Percentiles rank a stretch among this genome's conserved stretches.
phyloP scores from a whole-genome alignment of 2,888 invertebrate genomes.

The Lottia gigantea region DNA sequence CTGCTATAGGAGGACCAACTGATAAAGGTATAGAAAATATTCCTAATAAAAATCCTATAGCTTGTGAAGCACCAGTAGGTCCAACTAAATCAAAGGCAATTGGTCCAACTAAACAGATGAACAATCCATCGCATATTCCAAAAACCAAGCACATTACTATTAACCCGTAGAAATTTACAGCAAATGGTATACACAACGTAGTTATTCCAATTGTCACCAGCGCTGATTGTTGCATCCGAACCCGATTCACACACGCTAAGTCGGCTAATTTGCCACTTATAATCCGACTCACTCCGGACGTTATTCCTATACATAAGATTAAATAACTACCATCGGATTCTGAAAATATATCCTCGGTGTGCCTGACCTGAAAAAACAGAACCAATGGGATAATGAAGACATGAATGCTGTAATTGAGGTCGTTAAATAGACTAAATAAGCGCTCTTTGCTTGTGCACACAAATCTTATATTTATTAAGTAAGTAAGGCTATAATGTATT shows the following conservation, averaged over 20 bases:
- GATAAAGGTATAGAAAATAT: constrained; percentile 87
- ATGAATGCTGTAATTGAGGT: no score
- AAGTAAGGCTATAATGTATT: no score
- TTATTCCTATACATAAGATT: constrained; percentile 85
- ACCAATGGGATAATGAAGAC: no score
- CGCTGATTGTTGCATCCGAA: constrained; percentile 82
- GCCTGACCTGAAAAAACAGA: constrained; percentile 71
- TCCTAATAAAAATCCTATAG: constrained; percentile 89
- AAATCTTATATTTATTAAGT: no score
- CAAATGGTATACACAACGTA: constrained; percentile 59
- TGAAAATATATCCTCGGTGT: constrained; percentile 76
- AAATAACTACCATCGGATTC: constrained; percentile 77
- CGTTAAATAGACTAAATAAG: no score
- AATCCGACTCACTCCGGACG: constrained; percentile 86
- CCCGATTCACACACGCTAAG: constrained; percentile 79
- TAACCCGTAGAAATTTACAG: constrained; percentile 74
- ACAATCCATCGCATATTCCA: constrained; percentile 93
- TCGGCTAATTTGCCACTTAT: constrained; percentile 87
- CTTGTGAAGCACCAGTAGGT: constrained; percentile 83
- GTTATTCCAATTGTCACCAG: constrained; percentile 53
- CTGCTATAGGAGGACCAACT: constrained; percentile 87
- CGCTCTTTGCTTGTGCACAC: no score
- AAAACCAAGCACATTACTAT: constrained; percentile 81
- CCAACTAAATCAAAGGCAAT: constrained; percentile 92
- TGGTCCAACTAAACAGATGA: constrained; percentile 89